Evolutionary conservation across 2,113 vertebrate species (phyloP).

Genomic region (Pelmatolapia mariae): DNA sequence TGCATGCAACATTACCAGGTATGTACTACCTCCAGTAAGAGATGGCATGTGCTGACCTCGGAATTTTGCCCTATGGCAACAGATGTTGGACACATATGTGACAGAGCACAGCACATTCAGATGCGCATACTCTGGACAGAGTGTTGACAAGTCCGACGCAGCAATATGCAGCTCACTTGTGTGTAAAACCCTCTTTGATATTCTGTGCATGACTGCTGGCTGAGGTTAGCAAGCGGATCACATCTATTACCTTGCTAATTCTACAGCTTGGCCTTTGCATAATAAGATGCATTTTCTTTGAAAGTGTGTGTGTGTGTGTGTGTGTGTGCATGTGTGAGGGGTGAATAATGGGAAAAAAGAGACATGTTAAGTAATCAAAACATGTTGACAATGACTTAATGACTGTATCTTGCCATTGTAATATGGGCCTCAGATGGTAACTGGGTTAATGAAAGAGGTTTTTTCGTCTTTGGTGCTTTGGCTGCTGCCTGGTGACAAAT

Average conservation of each 20-base stretch:
- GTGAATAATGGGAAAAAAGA: constrained; percentile 11
- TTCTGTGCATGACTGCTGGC: constrained; percentile 42
- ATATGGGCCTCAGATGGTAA: constrained; percentile 33
- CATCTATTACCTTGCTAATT: constrained; percentile 68
- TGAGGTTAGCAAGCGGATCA: constrained; percentile 63
- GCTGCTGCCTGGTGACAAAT: constrained; percentile 6
- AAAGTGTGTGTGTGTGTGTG: neutral
- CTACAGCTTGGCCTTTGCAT: constrained; percentile 61
- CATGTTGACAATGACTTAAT: constrained; percentile 56
- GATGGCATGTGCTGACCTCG: neutral
- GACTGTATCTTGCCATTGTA: constrained; percentile 30
- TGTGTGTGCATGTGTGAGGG: neutral
- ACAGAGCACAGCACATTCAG: neutral
- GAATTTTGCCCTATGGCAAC: neutral
- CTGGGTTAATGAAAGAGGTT: constrained; percentile 45
- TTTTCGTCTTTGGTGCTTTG: neutral
- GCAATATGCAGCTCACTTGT: constrained; percentile 16
- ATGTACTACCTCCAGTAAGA: neutral
- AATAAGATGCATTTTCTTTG: constrained; percentile 56
- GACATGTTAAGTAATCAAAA: constrained; percentile 50
- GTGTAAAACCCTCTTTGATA: constrained; percentile 51
- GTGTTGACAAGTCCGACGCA: constrained; percentile 10
- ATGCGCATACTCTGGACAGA: neutral
- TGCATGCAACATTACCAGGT: neutral
- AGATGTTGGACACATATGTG: constrained; percentile 34